Percentiles rank a stretch among this genome's conserved stretches.
phyloP scores from a whole-genome alignment of 2,113 vertebrate species.

The Spea multiplicata region DNA sequence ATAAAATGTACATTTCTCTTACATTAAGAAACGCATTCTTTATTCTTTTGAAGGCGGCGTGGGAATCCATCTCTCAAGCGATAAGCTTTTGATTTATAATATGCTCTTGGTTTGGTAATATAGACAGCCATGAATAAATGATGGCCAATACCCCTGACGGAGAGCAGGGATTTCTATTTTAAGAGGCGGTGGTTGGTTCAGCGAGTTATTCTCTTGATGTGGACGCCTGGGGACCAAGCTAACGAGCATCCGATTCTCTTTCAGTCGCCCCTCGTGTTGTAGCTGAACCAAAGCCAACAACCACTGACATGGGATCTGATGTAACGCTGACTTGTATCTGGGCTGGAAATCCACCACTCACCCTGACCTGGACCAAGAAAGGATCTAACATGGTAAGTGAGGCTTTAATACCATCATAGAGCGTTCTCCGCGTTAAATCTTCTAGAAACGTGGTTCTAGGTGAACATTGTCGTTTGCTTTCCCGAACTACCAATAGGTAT shows the following conservation, averaged over 20 bases:
- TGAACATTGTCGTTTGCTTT: background rate
- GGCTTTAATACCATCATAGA: background rate
- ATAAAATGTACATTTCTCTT: slow-evolving; percentile 18
- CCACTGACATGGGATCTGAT: slow-evolving; percentile 87
- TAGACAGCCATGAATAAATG: slow-evolving; percentile 40
- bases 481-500: slow-evolving; percentile 67
- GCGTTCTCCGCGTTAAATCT: too few species aligned
- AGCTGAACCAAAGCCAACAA: slow-evolving; percentile 83
- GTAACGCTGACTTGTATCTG: slow-evolving; percentile 91
- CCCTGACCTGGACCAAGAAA: slow-evolving; percentile 96
- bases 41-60: slow-evolving; percentile 40
- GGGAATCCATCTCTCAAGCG: slow-evolving; percentile 33
- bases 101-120: slow-evolving; percentile 31
- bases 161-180: slow-evolving; percentile 27
- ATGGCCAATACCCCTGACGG: slow-evolving; percentile 39
- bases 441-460: too few species aligned
- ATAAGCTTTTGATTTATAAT: slow-evolving; percentile 39
- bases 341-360: slow-evolving; percentile 90
- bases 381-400: slow-evolving; percentile 87
- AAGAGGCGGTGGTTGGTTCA: slow-evolving; percentile 10
- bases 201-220: slow-evolving; percentile 11
- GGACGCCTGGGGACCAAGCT: slow-evolving; percentile 19
- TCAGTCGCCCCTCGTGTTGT: slow-evolving; percentile 89
- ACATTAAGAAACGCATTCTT: slow-evolving; percentile 26
- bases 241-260: background rate